phyloP scores from a whole-genome alignment of 2,113 vertebrate species.

The Callospermophilus lateralis region DNA sequence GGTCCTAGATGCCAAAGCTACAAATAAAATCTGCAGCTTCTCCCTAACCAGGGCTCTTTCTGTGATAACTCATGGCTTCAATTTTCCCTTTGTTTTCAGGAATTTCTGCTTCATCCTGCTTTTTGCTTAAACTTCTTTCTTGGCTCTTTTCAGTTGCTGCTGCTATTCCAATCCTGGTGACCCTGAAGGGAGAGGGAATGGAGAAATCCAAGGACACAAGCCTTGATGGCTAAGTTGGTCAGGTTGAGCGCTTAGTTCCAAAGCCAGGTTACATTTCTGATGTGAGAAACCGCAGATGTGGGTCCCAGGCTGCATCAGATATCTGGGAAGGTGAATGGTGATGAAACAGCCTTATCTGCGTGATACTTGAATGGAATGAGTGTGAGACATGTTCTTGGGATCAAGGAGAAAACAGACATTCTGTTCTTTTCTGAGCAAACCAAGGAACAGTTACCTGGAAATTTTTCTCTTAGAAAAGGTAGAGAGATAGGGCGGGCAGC shows the following conservation, averaged over 20 bases:
- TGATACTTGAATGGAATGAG: neutral
- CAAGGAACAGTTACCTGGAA: neutral
- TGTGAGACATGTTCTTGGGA: neutral
- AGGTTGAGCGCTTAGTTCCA: neutral
- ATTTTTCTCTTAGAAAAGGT: conserved; percentile 31
- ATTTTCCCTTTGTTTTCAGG: conserved; percentile 2
- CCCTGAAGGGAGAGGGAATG: neutral
- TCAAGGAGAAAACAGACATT: conserved; percentile 31
- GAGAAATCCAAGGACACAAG: neutral
- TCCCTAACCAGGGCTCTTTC: neutral
- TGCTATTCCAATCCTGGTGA: neutral
- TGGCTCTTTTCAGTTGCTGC: neutral
- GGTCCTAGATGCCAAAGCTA: neutral
- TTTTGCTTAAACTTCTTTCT: neutral
- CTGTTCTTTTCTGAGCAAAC: neutral
- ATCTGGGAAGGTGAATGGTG: neutral
- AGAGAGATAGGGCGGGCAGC: neutral
- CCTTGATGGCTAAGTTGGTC: neutral
- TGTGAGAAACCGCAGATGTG: neutral
- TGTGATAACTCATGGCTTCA: neutral
- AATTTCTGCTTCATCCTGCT: neutral
- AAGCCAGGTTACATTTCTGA: conserved; percentile 10
- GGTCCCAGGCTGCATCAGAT: neutral
- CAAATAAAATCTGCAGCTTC: neutral
- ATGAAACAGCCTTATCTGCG: neutral